These are phyloP conservation scores for Carassius gibelio DNA, from an alignment of 2,113 vertebrate species.

Conservation along the genomic window DNA sequence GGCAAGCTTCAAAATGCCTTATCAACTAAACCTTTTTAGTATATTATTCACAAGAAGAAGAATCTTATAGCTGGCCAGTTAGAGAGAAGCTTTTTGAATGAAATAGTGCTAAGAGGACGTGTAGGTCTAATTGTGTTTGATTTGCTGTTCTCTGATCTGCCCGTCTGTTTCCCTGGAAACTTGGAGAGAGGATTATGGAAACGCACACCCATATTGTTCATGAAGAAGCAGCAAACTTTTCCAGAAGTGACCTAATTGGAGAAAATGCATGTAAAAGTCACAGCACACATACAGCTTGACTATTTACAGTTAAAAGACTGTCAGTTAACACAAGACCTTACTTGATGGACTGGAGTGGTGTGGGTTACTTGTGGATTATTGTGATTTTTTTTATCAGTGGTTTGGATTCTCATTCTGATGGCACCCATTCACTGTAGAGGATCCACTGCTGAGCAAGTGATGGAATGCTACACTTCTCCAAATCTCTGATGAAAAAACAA, in stretches of 20 bases:
- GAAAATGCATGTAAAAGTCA: not conserved
- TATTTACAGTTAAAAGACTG: too few species aligned
- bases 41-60: not conserved
- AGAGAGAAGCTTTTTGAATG: not conserved
- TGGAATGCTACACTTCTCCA: not conserved
- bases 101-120: conserved; percentile 1
- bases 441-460: not conserved
- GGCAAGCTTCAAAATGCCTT: not conserved
- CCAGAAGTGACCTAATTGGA: conserved; percentile 38
- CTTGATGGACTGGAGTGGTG: too few species aligned
- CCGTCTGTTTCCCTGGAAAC: conserved; percentile 56
- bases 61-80: not conserved
- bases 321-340: too few species aligned
- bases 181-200: conserved; percentile 38
- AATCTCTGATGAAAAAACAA: not conserved
- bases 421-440: not conserved
- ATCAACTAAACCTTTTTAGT: not conserved
- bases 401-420: not conserved
- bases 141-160: conserved; percentile 31
- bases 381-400: too few species aligned
- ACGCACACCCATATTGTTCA: conserved; percentile 29
- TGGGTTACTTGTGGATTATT: too few species aligned
- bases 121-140: conserved; percentile 40
- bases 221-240: conserved; percentile 39
- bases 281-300: not conserved